phyloP scores from a whole-genome alignment of 1,140 invertebrate genomes.

The Mya arenaria region DNA sequence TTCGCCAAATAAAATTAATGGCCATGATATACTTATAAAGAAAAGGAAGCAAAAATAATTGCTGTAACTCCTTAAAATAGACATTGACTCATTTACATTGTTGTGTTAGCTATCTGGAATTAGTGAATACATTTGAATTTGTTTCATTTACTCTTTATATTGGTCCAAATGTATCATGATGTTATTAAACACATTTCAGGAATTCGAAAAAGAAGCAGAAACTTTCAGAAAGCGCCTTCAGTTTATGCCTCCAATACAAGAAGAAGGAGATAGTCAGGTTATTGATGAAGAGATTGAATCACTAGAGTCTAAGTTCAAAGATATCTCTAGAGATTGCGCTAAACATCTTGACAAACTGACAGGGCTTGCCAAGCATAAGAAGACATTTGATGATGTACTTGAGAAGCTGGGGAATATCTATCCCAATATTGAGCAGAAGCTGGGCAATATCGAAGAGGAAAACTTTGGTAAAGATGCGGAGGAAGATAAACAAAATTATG shows the following conservation, averaged over 20 bases:
- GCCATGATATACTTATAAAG: no score
- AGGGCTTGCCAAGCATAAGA: constrained; percentile 70
- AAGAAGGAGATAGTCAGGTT: constrained; percentile 70
- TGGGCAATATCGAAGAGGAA: constrained; percentile 78
- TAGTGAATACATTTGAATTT: no score
- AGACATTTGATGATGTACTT: constrained; percentile 80
- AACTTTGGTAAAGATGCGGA: constrained; percentile 67
- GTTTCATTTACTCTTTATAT: no score
- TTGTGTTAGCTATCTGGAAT: no score
- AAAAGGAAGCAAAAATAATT: no score
- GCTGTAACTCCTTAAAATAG: no score
- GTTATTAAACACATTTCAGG: no score
- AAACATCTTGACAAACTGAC: constrained; percentile 73
- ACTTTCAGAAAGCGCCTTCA: constrained; percentile 72
- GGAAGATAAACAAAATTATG: constrained; percentile 65
- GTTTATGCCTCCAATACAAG: constrained; percentile 72
- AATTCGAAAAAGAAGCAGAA: constrained; percentile 74
- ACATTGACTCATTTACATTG: no score
- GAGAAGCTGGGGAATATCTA: constrained; percentile 90
- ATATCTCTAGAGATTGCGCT: constrained; percentile 71
- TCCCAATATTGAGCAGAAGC: constrained; percentile 90
- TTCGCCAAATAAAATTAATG: no score
- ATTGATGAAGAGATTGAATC: constrained; percentile 77
- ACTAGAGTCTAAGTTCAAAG: constrained; percentile 74
- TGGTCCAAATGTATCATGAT: no score